These are phyloP conservation scores for Drosophila putrida DNA, from an alignment of 2,888 invertebrate genomes.

Conservation along the genomic window DNA sequence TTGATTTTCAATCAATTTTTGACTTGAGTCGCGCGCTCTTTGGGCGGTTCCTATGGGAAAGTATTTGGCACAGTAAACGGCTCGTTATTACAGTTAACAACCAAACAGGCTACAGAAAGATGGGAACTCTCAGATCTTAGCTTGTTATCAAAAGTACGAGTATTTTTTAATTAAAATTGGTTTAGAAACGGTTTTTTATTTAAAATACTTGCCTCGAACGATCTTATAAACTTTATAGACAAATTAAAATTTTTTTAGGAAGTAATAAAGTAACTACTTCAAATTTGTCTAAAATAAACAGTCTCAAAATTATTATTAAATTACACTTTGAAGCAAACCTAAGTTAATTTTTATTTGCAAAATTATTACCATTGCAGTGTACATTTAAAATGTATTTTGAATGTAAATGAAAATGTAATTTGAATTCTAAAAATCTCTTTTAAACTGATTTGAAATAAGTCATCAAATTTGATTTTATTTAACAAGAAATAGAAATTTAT, in stretches of 20 bases:
- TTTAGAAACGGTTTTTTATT: neutral
- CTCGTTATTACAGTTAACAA: constrained; percentile 75
- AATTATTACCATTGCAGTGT: no score
- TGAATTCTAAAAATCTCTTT: no score
- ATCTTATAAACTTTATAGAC: neutral
- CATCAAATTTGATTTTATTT: no score
- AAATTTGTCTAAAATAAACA: neutral
- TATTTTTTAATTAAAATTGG: neutral
- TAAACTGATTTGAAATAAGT: no score
- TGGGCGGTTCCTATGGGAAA: constrained; percentile 71
- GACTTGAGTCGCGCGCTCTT: constrained; percentile 39
- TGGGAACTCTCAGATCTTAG: neutral
- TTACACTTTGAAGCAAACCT: neutral
- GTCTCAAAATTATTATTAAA: neutral
- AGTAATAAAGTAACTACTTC: neutral
- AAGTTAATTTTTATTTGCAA: neutral
- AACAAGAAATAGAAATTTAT: no score
- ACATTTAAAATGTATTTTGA: no score
- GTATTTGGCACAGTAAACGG: constrained; percentile 77
- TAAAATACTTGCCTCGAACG: neutral
- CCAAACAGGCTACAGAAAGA: constrained; percentile 31
- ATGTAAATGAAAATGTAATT: no score
- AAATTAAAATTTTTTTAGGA: neutral
- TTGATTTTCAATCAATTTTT: constrained; percentile 70
- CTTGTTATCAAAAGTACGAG: constrained; percentile 3